Conservation (phyloP, 1,140 invertebrate genomes). For the Spodoptera frugiperda region DNA sequence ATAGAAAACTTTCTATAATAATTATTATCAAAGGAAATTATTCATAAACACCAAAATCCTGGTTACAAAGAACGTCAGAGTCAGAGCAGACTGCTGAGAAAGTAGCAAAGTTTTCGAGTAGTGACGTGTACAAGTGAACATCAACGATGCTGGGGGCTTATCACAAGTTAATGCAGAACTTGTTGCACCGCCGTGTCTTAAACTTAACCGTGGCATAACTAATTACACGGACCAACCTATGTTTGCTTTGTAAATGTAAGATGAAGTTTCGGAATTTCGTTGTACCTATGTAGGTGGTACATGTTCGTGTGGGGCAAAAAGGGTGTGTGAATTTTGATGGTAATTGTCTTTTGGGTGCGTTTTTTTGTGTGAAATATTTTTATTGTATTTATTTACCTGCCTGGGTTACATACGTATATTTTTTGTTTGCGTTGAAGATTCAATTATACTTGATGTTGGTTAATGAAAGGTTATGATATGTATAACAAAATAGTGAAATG, state of each 20-base stretch:
- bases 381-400: too few relatives aligned
- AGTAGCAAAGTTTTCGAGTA: constrained; percentile 14
- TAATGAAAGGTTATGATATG: too few relatives aligned
- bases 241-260: constrained; percentile 54
- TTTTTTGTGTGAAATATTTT: too few relatives aligned
- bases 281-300: constrained; percentile 8
- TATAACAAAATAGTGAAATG: too few relatives aligned
- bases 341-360: not conserved
- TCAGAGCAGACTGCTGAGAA: not conserved
- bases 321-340: not conserved
- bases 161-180: constrained; percentile 60
- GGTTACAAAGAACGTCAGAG: constrained; percentile 20
- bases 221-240: constrained; percentile 55
- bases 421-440: too few relatives aligned
- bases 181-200: constrained; percentile 58
- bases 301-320: not conserved
- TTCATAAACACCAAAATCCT: not conserved
- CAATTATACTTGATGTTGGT: too few relatives aligned
- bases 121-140: constrained; percentile 26
- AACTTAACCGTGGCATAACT: constrained; percentile 58
- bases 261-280: constrained; percentile 24
- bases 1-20: too few relatives aligned
- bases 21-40: not conserved
- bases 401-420: too few relatives aligned
- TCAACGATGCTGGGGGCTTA: constrained; percentile 49